These are phyloP conservation scores for Pavo muticus DNA, from an alignment of 2,113 vertebrate species.

Conservation along the genomic window DNA sequence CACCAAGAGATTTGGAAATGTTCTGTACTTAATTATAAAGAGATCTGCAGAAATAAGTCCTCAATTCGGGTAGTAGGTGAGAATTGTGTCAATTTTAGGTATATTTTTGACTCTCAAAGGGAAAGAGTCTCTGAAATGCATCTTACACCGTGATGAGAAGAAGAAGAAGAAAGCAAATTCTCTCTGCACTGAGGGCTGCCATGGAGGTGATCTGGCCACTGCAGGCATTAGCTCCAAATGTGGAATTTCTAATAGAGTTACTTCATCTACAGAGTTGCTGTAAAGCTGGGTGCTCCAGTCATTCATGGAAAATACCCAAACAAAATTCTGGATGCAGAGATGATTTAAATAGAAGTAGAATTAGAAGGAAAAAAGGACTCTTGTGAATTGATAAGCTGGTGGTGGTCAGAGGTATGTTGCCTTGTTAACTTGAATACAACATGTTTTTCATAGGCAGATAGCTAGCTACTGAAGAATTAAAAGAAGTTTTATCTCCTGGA, in stretches of 20 bases:
- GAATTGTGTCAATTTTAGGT: background rate
- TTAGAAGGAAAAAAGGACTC: background rate
- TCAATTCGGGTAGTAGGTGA: background rate
- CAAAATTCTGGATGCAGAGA: background rate
- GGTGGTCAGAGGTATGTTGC: background rate
- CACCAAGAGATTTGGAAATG: slow-evolving; percentile 7
- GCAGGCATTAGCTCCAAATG: background rate
- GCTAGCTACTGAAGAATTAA: background rate
- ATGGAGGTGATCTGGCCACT: background rate
- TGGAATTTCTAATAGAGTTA: background rate
- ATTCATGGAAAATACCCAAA: background rate
- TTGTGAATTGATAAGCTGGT: rapidly evolving
- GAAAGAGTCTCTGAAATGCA: background rate
- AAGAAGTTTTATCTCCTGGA: background rate
- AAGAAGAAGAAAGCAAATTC: background rate
- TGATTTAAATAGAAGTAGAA: background rate
- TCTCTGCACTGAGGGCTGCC: background rate
- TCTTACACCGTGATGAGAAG: background rate
- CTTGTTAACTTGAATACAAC: background rate
- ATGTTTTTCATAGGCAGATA: background rate
- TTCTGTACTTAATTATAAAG: background rate
- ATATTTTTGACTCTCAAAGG: background rate
- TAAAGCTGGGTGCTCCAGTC: background rate
- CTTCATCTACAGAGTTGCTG: background rate
- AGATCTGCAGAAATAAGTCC: background rate